Evolutionary conservation across 2,797 vertebrate genomes (phyloP), one percentile per base, ranked within the genome.

Genomic region (Sebastes glaucus): DNA sequence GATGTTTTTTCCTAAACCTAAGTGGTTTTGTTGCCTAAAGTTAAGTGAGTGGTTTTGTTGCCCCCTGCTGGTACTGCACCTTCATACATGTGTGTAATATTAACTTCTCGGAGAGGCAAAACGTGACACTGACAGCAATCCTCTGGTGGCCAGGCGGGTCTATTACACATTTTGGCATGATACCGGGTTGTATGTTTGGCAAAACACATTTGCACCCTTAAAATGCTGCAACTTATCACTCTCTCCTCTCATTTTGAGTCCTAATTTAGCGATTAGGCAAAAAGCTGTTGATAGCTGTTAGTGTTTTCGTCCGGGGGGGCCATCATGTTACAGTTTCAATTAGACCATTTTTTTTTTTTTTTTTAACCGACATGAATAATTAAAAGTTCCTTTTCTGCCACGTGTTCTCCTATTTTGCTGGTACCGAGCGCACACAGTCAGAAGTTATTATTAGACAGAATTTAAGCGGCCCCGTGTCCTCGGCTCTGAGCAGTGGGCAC

Each of bases 391-490:
- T 80, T 83, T 87, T 76, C 74, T 74, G 75, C 84, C 84, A 87
- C 77, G 79, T 87, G 83, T 78, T 77, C 83, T 78, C 53, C 57
- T 81, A 11, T 82, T 80, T 82, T 67, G 77, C 85, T 86, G 67
- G 71, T 88, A 80, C 80, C 38, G 74, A 86, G 84, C 59, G 4
- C 74, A 72, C 83, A 65, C 90, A 86, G 84, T 89, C 88, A 84
- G 82, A 76, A 85, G 87, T 90, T 92, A 90, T 91, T 93, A 93
- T 94, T 90, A 87, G 89, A 77, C 61, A 65, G 82, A 86, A 84
- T 92, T 88, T 77, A 91, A 93, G 84, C 80, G 57, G 87, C 80
- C 78, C 68, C 22, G 23, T 84, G 91, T 92, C 90, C 84, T 89
- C 86, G 30, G 80, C 87, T 82, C 76, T 59, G 80, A 89, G 81